Evolutionary conservation across 2,113 vertebrate genomes (phyloP), one percentile per base, ranked within the genome.

Genomic region (Triplophysa rosa): DNA sequence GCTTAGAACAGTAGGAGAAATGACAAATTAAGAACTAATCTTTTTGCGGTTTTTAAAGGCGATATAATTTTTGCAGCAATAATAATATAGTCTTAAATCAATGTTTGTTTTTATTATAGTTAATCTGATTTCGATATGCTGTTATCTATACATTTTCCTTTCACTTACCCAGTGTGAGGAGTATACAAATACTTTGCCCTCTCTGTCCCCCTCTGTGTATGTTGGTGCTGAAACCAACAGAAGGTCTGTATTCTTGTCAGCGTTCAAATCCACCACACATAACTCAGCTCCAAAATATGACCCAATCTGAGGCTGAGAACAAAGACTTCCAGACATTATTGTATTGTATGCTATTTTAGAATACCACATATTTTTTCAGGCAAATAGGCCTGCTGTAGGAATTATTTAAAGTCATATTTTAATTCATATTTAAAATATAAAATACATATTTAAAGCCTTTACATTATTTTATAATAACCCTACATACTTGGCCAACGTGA

Each of bases 211-310:
- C 1, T 92, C 91, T 19, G 81, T 86, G 85, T 91, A 89, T 80
- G 92, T 83, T 0, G 92, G 95, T 16, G 94, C 91, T 12, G 94
- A 94, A 37, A 96, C 88, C 70, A 96, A 89, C n/a, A 96, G 83
- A 1, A 95, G 61, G 69, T 95, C 93, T 17, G 88, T 85, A 71
- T 67, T 70, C 0, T 33, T 2, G 52, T 94, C 86, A 2, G 8
- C 0, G 24, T 93, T 67, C 67, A 93, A 0, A 14, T 94, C 92
- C 84, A 95, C 78, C 2, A 88, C 85, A 82, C 94, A 93, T 66
- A 96, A 84, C 61, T 90, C 94, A 1, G 92, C 93, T 7, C 95
- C 95, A 70, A 95, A 96, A 84, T 96, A 96, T 83, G 91, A 91
- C 58, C 95, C 95, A 24, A 88, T 90, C 92, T 95, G 91, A 79